phyloP scores from a whole-genome alignment of 1,140 invertebrate species.

The Caerostris darwini region DNA sequence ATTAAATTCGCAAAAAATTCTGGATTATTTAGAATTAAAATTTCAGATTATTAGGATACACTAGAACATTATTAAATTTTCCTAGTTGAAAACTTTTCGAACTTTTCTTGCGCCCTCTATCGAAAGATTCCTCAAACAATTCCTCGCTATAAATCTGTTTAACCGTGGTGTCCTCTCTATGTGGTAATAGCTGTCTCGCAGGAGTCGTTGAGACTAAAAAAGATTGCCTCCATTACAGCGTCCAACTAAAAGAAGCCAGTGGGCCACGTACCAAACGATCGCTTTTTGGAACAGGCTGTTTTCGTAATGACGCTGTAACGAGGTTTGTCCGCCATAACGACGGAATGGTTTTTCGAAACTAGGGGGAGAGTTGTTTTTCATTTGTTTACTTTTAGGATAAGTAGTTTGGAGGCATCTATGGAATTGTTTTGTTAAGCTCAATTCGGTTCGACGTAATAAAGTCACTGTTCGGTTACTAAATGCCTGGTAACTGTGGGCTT shows the following conservation, averaged over 20 bases:
- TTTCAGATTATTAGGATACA: too few relatives aligned
- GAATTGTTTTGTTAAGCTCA: conserved; percentile 46
- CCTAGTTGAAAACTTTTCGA: background rate
- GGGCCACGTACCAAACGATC: conserved; percentile 60
- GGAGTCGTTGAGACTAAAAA: conserved; percentile 69
- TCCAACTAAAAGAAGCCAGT: conserved; percentile 42
- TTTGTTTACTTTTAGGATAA: conserved; percentile 56
- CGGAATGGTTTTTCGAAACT: conserved; percentile 52
- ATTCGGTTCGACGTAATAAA: conserved; percentile 51
- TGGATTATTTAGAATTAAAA: too few relatives aligned
- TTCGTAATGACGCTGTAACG: conserved; percentile 75
- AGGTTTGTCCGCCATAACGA: conserved; percentile 69
- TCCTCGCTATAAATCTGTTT: conserved; percentile 67
- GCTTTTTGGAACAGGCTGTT: conserved; percentile 67
- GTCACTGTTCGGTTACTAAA: background rate
- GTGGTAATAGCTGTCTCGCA: conserved; percentile 63
- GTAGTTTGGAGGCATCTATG: conserved; percentile 40
- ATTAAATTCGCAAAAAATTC: too few relatives aligned
- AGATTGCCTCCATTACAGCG: conserved; percentile 67
- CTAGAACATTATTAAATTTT: too few relatives aligned
- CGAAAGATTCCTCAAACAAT: background rate
- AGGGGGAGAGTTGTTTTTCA: conserved; percentile 54
- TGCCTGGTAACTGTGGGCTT: background rate
- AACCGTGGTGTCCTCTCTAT: conserved; percentile 48
- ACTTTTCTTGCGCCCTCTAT: background rate